Percentiles rank a stretch among this genome's conserved stretches.
Conservation (phyloP, 1,140 invertebrate genomes). For the Parasteatoda tepidariorum region DNA sequence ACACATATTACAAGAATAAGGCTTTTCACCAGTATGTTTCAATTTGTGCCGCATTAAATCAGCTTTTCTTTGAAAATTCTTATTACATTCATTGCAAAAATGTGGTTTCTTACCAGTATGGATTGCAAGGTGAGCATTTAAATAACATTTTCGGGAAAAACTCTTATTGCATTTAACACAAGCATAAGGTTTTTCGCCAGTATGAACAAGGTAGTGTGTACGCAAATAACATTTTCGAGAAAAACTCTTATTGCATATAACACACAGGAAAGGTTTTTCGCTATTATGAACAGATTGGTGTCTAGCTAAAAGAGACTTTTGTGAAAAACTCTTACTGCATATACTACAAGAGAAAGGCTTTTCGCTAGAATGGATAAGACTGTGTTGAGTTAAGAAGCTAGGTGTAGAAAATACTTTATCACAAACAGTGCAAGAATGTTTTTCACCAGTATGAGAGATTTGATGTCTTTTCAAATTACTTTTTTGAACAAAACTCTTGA, state of each 20-base stretch:
- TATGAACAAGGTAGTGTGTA: too few relatives aligned
- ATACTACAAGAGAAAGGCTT: too few relatives aligned
- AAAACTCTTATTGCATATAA: too few relatives aligned
- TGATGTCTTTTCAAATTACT: slow-evolving; percentile 1
- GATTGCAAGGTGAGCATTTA: slow-evolving; percentile 20
- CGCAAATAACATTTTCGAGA: too few relatives aligned
- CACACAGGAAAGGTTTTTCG: too few relatives aligned
- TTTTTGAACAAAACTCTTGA: slow-evolving; percentile 22
- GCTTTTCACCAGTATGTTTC: too few relatives aligned
- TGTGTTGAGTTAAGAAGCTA: slow-evolving; percentile 16
- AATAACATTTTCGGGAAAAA: neutral
- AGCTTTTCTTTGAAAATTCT: too few relatives aligned
- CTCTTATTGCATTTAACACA: slow-evolving; percentile 36
- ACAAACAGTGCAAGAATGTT: slow-evolving; percentile 42
- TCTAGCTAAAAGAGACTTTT: too few relatives aligned
- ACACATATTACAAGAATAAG: too few relatives aligned
- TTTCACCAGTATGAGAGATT: slow-evolving; percentile 33
- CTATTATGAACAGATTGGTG: too few relatives aligned
- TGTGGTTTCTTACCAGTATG: slow-evolving; percentile 47
- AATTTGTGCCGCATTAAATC: too few relatives aligned
- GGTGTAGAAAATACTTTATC: slow-evolving; percentile 25
- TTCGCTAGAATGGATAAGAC: slow-evolving; percentile 39
- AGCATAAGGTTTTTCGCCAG: slow-evolving; percentile 37
- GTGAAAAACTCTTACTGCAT: too few relatives aligned
- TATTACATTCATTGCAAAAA: neutral